Evolutionary conservation across 1,140 invertebrate genomes (phyloP).

Genomic region (Hylaeus volcanicus): DNA sequence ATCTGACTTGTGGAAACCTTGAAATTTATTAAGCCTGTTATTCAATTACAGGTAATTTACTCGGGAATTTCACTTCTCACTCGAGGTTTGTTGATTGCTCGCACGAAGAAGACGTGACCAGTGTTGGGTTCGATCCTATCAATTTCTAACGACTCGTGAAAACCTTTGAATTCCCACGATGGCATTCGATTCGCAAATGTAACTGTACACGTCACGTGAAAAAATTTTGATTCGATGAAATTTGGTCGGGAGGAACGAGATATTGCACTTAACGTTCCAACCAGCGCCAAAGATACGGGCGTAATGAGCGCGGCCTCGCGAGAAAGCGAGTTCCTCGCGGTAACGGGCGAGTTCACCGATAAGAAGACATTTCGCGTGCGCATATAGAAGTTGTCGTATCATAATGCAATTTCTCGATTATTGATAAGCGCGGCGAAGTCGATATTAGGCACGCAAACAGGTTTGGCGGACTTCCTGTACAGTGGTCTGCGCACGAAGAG

Average conservation of each 20-base stretch:
- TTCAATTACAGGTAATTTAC: no score
- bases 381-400: conserved; percentile 1
- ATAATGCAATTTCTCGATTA: conserved; percentile 25
- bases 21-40: no score
- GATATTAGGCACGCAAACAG: conserved; percentile 22
- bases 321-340: conserved; percentile 7
- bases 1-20: neutral
- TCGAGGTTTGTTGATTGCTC: no score
- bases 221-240: neutral
- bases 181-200: no score
- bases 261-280: conserved; percentile 8
- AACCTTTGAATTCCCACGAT: no score
- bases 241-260: neutral
- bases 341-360: conserved; percentile 10
- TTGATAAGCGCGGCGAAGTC: conserved; percentile 18
- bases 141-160: no score
- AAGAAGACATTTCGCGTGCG: conserved; percentile 5
- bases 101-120: no score
- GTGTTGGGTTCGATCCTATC: no score
- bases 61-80: no score
- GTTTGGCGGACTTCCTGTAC: neutral
- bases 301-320: neutral
- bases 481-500: neutral
- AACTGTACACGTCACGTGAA: no score
- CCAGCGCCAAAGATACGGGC: neutral